A percentile compares a stretch with the other conserved stretches of the same genome.
phyloP scores from a whole-genome alignment of 2,113 vertebrate species.

The Rhizomys pruinosus region DNA sequence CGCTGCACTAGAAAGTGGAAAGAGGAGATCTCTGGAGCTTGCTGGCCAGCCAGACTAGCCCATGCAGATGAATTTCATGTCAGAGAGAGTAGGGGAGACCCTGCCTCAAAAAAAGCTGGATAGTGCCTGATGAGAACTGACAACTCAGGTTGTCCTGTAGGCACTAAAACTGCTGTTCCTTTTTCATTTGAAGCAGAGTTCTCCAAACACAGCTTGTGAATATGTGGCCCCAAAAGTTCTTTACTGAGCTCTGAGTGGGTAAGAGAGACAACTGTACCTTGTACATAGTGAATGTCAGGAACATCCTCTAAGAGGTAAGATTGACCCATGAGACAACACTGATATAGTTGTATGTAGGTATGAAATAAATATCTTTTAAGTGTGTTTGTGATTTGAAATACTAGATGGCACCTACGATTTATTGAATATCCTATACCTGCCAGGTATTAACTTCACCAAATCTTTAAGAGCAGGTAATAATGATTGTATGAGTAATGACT shows the following conservation, averaged over 20 bases:
- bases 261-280: too few relatives aligned
- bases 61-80: background rate
- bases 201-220: background rate
- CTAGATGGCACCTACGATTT: background rate
- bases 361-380: background rate
- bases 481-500: too few relatives aligned
- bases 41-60: too few relatives aligned
- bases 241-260: accelerated
- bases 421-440: background rate
- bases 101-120: background rate
- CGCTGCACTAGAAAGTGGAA: too few relatives aligned
- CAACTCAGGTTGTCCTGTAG: accelerated
- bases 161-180: background rate
- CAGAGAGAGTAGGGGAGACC: background rate
- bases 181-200: background rate
- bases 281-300: background rate
- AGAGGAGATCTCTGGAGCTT: background rate
- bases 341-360: background rate
- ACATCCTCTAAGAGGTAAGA: background rate
- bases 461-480: background rate
- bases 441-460: background rate
- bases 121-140: background rate
- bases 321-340: background rate
- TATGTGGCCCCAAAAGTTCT: background rate
- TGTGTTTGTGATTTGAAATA: background rate